These are phyloP conservation scores for Asarcornis scutulata DNA, from an alignment of 2,113 vertebrate species.

Conservation along the genomic window DNA sequence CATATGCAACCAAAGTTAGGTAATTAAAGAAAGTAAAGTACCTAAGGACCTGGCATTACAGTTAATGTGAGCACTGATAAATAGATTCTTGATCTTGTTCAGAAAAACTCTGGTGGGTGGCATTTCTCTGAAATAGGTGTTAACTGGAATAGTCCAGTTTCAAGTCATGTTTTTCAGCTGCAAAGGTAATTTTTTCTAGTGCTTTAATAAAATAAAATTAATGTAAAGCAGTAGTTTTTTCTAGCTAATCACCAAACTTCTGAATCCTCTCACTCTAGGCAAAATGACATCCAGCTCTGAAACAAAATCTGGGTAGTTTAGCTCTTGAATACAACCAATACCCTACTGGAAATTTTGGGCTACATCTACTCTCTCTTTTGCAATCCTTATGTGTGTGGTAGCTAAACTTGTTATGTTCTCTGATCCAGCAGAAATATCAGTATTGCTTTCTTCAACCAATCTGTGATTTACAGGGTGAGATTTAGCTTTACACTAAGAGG, in stretches of 20 bases:
- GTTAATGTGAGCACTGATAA: not conserved
- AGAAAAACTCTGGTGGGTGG: slow-evolving; percentile 29
- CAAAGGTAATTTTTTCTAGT: slow-evolving; percentile 4
- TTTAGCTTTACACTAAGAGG: not conserved
- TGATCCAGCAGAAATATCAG: not conserved
- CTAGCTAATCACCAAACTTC: not conserved
- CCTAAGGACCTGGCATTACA: slow-evolving; percentile 15
- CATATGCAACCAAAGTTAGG: not conserved
- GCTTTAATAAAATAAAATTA: slow-evolving; percentile 25
- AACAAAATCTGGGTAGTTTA: not conserved
- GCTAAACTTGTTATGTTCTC: not conserved
- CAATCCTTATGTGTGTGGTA: not conserved
- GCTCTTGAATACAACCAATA: not conserved
- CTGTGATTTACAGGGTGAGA: not conserved
- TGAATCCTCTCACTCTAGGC: not conserved
- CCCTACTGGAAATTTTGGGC: not conserved
- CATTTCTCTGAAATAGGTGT: slow-evolving; percentile 49
- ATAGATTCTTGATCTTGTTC: slow-evolving; percentile 27
- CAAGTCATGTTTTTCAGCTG: slow-evolving; percentile 1
- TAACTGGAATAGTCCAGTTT: slow-evolving; percentile 38
- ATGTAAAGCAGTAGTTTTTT: slow-evolving; percentile 1
- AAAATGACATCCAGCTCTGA: not conserved
- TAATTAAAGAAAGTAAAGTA: slow-evolving; percentile 16
- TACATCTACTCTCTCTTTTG: not conserved
- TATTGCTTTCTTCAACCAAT: not conserved